Evolutionary conservation across 2,113 vertebrate species (phyloP), one percentile per base, ranked within the genome.

Genomic region (Peromyscus polionotus): DNA sequence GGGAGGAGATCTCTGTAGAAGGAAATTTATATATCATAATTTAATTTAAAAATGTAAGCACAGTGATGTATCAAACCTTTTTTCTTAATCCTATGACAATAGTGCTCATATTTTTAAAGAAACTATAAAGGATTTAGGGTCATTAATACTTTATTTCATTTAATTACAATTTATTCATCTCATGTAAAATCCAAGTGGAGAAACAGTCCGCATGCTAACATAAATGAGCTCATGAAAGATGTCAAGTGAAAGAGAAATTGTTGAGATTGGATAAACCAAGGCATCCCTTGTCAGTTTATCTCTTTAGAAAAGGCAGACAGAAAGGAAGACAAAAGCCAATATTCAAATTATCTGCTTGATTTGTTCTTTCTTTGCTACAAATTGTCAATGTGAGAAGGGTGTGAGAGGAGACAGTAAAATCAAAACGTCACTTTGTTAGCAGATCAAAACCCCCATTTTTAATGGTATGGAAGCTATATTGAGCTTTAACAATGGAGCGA

Each of bases 301-400:
- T 96, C 94, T 96, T 97, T 96, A 95, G 95, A 94, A 95, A 96
- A 86, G 51, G 70, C 90, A 97, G 90, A 92, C 93, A 90, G 63
- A 91, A 93, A 48, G 54, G 92, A 90, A 98, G 95, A 97, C 96
- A 97, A 98, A 97, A 97, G 95, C 95, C 92, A 93, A 95, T 97
- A 97, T 98, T 98, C 97, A 97, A 97, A 98, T 98, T 95, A 97
- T 85, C 95, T 97, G 91, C 33, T 0, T 91, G 85, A 96, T 89
- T 96, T 96, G 73, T 93, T 97, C 96, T 93, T 95, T 93, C 95
- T 76, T 97, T 59, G 96, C 80, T 95, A 96, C 75, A 95, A 89
- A 97, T 98, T 97, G 95, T 96, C 97, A 96, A 42, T 51, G 94
- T 90, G 70, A 93, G 90, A 90, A 92, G 33, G 68, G 17, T 91